phyloP scores from a whole-genome alignment of 2,797 vertebrate genomes.

The Tachyglossus aculeatus region DNA sequence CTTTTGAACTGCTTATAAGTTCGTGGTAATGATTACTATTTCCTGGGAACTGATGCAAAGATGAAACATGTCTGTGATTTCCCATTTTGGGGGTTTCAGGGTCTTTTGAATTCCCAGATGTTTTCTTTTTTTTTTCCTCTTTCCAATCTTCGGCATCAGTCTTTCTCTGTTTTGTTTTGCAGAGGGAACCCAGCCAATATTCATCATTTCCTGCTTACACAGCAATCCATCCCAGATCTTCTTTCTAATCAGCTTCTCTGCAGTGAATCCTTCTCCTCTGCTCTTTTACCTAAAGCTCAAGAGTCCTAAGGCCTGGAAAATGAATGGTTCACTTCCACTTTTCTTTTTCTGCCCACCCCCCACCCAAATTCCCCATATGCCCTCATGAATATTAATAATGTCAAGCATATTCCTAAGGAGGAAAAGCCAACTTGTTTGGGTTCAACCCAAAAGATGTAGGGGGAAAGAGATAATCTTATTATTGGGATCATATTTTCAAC shows the following conservation, averaged over 20 bases:
- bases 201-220: constrained; percentile 65
- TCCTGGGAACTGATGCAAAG: constrained; percentile 33
- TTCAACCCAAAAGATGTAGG: not conserved
- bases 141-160: constrained; percentile 48
- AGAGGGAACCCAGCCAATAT: constrained; percentile 58
- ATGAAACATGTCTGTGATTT: constrained; percentile 62
- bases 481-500: not conserved
- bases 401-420: not conserved
- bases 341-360: constrained; percentile 55
- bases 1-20: constrained; percentile 27
- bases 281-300: constrained; percentile 47
- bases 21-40: constrained; percentile 31
- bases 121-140: constrained; percentile 32
- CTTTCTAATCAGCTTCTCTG: constrained; percentile 49
- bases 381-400: constrained; percentile 32
- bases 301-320: constrained; percentile 39
- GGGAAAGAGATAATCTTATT: not conserved
- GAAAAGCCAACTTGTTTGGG: not conserved
- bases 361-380: constrained; percentile 33
- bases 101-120: constrained; percentile 19
- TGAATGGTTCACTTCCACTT: constrained; percentile 46
- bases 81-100: constrained; percentile 27
- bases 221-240: constrained; percentile 54
- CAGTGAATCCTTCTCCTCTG: constrained; percentile 39
- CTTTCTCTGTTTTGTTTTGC: constrained; percentile 59